These are phyloP conservation scores for Xylocopa sonorina DNA, from an alignment of 1,140 invertebrate genomes.

Conservation along the genomic window DNA sequence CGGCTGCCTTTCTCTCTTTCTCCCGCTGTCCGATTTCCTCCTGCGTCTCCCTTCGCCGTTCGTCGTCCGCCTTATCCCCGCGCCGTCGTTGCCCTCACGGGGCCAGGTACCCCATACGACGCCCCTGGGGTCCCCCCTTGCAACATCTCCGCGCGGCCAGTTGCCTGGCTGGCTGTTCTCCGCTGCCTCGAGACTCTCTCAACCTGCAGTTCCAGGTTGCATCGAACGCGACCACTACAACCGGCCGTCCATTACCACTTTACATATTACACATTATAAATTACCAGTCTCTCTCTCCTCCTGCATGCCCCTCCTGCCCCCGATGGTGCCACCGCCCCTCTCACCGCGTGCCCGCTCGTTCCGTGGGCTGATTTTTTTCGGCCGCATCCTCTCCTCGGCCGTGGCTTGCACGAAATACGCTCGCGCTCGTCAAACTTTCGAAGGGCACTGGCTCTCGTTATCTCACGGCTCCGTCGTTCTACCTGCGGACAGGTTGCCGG, in stretches of 20 bases:
- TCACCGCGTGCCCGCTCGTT: neutral
- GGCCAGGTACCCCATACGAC: slow-evolving; percentile 63
- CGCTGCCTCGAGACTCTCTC: slow-evolving; percentile 60
- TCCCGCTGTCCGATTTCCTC: slow-evolving; percentile 41
- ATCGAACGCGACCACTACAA: slow-evolving; percentile 65
- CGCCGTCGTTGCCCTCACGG: slow-evolving; percentile 45
- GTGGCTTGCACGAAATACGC: slow-evolving; percentile 26
- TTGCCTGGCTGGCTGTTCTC: slow-evolving; percentile 52
- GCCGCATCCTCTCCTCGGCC: slow-evolving; percentile 10
- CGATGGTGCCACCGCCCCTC: neutral
- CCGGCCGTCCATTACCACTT: slow-evolving; percentile 72
- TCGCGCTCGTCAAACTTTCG: slow-evolving; percentile 49
- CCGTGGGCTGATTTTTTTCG: slow-evolving; percentile 17
- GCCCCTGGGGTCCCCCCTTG: slow-evolving; percentile 58
- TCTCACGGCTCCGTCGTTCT: neutral
- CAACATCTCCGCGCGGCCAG: slow-evolving; percentile 62
- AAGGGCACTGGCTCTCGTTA: slow-evolving; percentile 56
- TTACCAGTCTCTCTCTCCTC: slow-evolving; percentile 59
- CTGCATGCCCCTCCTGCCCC: slow-evolving; percentile 7
- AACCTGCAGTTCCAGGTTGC: slow-evolving; percentile 64
- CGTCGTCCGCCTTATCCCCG: slow-evolving; percentile 1
- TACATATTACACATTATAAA: slow-evolving; percentile 77
- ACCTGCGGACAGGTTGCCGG: neutral
- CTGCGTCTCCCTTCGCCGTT: slow-evolving; percentile 45
- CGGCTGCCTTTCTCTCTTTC: slow-evolving; percentile 22